Percentiles rank a stretch among this genome's conserved stretches.
phyloP scores from a whole-genome alignment of 2,888 invertebrate genomes.

The Calameuta pallipes region DNA sequence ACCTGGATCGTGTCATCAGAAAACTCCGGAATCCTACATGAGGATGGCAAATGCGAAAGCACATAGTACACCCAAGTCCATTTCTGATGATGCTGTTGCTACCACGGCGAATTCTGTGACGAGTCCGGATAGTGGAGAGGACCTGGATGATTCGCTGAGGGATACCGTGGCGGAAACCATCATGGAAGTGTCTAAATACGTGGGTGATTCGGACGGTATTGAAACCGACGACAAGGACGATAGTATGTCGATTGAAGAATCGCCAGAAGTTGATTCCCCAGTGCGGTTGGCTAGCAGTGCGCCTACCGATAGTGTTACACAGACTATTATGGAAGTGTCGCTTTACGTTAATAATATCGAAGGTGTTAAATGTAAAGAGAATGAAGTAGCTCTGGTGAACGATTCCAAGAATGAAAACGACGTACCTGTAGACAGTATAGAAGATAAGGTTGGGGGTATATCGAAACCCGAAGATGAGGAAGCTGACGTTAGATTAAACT shows the following conservation, averaged over 20 bases:
- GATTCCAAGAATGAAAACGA: slow-evolving; percentile 16
- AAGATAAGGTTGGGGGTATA: background rate
- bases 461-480: slow-evolving; percentile 30
- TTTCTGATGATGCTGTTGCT: slow-evolving; percentile 60
- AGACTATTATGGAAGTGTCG: slow-evolving; percentile 55
- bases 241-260: background rate
- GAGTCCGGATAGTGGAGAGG: slow-evolving; percentile 31
- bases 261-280: background rate
- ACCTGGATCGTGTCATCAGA: slow-evolving; percentile 37
- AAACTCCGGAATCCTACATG: slow-evolving; percentile 12
- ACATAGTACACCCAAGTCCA: background rate
- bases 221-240: slow-evolving; percentile 17
- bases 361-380: background rate
- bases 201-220: slow-evolving; percentile 33
- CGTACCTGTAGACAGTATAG: slow-evolving; percentile 17
- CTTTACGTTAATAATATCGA: slow-evolving; percentile 20
- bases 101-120: slow-evolving; percentile 29
- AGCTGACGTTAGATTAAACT: slow-evolving; percentile 27
- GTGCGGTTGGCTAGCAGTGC: slow-evolving; percentile 13
- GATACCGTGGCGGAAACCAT: slow-evolving; percentile 59
- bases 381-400: background rate
- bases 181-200: slow-evolving; percentile 56
- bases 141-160: slow-evolving; percentile 21
- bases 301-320: slow-evolving; percentile 50
- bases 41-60: background rate